Conservation (phyloP, 1,140 invertebrate species). For the Lineus longissimus region DNA sequence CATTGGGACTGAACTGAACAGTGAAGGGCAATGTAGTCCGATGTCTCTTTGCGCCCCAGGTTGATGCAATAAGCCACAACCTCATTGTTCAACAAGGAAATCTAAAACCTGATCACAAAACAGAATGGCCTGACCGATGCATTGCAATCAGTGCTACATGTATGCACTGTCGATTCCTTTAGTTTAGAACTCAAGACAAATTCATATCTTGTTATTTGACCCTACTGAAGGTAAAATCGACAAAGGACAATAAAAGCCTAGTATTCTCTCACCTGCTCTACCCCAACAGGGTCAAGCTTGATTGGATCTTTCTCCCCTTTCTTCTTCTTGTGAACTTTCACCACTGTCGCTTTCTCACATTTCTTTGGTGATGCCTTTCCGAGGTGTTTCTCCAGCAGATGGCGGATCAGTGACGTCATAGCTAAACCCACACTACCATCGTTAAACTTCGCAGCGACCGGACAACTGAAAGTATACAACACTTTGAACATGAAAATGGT, state of each 20-base stretch:
- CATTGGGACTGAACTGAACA: no score
- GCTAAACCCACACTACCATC: slow-evolving; percentile 36
- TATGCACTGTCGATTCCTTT: no score
- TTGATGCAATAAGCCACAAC: no score
- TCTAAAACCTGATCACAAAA: neutral
- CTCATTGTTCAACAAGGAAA: no score
- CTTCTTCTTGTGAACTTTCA: neutral
- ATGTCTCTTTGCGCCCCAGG: no score
- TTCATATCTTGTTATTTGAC: no score
- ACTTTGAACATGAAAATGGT: neutral
- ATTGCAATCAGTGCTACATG: neutral
- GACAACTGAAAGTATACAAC: slow-evolving; percentile 25
- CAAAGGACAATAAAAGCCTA: no score
- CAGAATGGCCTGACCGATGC: neutral
- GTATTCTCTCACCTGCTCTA: neutral
- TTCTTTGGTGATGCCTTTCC: neutral
- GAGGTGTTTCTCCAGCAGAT: slow-evolving; percentile 32
- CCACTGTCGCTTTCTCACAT: neutral
- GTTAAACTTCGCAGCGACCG: slow-evolving; percentile 34
- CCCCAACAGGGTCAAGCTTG: neutral
- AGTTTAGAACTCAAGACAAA: no score
- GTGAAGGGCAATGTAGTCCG: no score
- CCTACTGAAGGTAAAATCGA: no score
- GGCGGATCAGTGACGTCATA: slow-evolving; percentile 34
- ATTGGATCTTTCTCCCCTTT: neutral